A percentile compares a stretch with the other conserved stretches of the same genome.
These are phyloP conservation scores for Horisme vitalbata DNA, from an alignment of 2,888 invertebrate species.

Conservation along the genomic window DNA sequence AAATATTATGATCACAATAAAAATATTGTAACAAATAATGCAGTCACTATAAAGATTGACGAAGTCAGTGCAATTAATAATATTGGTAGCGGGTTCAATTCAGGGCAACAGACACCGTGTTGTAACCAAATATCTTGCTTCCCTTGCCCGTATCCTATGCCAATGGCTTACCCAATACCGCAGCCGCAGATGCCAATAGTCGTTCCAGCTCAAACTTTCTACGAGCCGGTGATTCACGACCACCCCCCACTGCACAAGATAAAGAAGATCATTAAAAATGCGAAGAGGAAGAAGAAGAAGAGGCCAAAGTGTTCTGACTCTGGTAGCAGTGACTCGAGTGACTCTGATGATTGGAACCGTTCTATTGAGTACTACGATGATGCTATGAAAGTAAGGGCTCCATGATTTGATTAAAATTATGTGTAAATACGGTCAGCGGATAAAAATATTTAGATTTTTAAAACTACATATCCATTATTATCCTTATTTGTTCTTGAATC, in stretches of 20 bases:
- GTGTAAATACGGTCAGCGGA: too few relatives aligned
- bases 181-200: constrained; percentile 43
- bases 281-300: constrained; percentile 32
- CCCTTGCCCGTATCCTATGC: constrained; percentile 17
- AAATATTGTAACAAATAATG: not conserved
- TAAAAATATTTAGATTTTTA: too few relatives aligned
- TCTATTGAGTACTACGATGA: constrained; percentile 37
- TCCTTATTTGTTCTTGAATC: too few relatives aligned
- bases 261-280: constrained; percentile 44
- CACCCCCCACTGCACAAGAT: constrained; percentile 60
- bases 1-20: not conserved
- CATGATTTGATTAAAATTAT: not conserved
- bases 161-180: constrained; percentile 11
- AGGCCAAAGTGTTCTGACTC: constrained; percentile 18
- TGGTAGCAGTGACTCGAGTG: constrained; percentile 18
- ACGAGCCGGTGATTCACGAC: constrained; percentile 60
- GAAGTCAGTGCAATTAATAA: not conserved
- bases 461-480: too few relatives aligned
- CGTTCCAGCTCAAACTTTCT: constrained; percentile 51
- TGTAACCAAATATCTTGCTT: constrained; percentile 19
- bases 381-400: constrained; percentile 25
- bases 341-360: constrained; percentile 21
- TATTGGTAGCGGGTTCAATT: not conserved
- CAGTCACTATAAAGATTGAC: constrained; percentile 1
- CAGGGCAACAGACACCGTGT: constrained; percentile 7